These are phyloP conservation scores for Lepisosteus osseus DNA, from an alignment of 2,113 vertebrate species.

Conservation along the genomic window DNA sequence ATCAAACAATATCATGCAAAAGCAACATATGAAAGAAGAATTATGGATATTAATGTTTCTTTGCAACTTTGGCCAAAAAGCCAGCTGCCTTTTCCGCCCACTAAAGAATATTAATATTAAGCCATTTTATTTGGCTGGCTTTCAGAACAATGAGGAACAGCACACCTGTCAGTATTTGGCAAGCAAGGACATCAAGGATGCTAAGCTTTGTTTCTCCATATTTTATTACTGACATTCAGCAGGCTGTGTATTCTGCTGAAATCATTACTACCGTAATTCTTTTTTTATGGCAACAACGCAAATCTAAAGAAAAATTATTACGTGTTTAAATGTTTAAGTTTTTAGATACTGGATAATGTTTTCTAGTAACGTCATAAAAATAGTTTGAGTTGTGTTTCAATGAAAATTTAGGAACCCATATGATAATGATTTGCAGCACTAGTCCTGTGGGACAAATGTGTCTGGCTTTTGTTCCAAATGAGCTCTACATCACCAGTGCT, in stretches of 20 bases:
- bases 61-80: constrained; percentile 39
- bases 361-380: too few relatives aligned
- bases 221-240: constrained; percentile 49
- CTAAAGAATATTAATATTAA: constrained; percentile 55
- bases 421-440: too few relatives aligned
- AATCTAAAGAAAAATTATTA: constrained; percentile 59
- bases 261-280: constrained; percentile 55
- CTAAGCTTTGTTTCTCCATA: constrained; percentile 51
- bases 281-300: constrained; percentile 52
- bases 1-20: constrained; percentile 44
- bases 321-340: constrained; percentile 37
- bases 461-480: too few relatives aligned
- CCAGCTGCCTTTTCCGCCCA: constrained; percentile 62
- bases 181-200: constrained; percentile 49
- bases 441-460: too few relatives aligned
- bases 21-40: constrained; percentile 26
- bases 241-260: constrained; percentile 50
- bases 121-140: constrained; percentile 51
- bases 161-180: constrained; percentile 69
- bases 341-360: too few relatives aligned
- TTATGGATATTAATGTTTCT: constrained; percentile 42
- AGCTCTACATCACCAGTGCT: too few relatives aligned
- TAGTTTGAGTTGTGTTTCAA: too few relatives aligned
- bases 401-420: too few relatives aligned
- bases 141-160: constrained; percentile 64